Evolutionary conservation across 2,113 vertebrate genomes (phyloP), one percentile per base, ranked within the genome.

Genomic region (Glaucomys volans): DNA sequence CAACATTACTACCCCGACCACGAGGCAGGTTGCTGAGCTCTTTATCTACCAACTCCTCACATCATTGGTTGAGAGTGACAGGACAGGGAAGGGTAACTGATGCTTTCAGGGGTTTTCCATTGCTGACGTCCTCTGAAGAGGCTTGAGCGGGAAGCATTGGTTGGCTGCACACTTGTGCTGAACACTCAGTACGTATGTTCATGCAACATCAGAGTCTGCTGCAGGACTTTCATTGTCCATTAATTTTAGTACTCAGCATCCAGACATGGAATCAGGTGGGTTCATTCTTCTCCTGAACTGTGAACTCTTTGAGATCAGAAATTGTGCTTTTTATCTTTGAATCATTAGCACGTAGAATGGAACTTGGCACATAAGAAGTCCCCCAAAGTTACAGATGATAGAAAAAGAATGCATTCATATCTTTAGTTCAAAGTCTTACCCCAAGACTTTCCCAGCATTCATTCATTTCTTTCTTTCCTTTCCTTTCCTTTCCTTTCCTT

Each of bases 401-500:
- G 30, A 84, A 20, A 77, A 92, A 92, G 32, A 84, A 90, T 52
- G 17, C 17, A 32, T n/a, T 0, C 1, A n/a, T 42, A 35, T 4
- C 28, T 66, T 40, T 75, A 80, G 28, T 7, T 77, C 26, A 74
- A 64, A 66, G 8, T 0, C 9, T 9, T 71, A 37, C 57, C 32
- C 2, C 52, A 42, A 72, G 76, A 69, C 74, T 76, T 87, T 3
- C 18, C 2, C 6, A 30, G 12, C 71, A 42, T 52, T 40, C 66
- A 32, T 67, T 40, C 4, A 14, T 35, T 17, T 67, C 66, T 16
- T 66, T 0, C 11, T 16, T 32, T 35, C 5, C 7, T 2, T 32
- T 50, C 10, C 2, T 79, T 30, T 47, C 2, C 8, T 4, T 16
- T 32, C 0, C 4, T 16, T 32, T 35, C 5, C 16, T 2, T 32